Percentiles rank a stretch among this genome's conserved stretches.
These are phyloP conservation scores for Plebejus argus DNA, from an alignment of 2,888 invertebrate genomes.

Conservation along the genomic window DNA sequence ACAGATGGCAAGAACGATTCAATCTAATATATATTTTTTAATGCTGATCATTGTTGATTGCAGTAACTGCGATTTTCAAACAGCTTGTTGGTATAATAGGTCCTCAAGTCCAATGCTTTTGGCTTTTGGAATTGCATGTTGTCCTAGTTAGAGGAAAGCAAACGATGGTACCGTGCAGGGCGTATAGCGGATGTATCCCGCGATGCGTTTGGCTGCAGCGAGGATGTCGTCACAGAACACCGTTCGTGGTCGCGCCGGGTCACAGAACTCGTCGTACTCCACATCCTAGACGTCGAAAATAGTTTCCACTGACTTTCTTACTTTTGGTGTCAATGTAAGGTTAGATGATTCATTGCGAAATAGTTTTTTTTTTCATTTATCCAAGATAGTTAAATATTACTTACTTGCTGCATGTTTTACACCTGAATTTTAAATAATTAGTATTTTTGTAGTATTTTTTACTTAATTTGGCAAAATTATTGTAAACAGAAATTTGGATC, in stretches of 20 bases:
- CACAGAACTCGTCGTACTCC: constrained; percentile 66
- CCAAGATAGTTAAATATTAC: background rate
- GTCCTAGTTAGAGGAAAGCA: background rate
- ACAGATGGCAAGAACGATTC: background rate
- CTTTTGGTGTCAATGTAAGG: background rate
- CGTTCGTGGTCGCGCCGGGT: constrained; percentile 66
- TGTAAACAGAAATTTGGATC: background rate
- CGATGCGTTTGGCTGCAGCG: constrained; percentile 84
- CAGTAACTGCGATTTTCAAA: background rate
- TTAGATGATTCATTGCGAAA: background rate
- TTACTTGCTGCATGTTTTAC: constrained; percentile 3
- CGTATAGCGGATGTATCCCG: constrained; percentile 81
- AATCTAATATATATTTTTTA: background rate
- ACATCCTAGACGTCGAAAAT: constrained; percentile 46
- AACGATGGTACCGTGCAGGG: constrained; percentile 72
- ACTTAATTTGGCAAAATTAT: background rate
- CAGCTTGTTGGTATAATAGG: background rate
- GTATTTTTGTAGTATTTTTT: background rate
- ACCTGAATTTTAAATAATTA: background rate
- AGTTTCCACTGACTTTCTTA: background rate
- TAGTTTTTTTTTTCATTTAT: too few species aligned
- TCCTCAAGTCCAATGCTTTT: background rate
- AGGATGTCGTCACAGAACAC: constrained; percentile 83
- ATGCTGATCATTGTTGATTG: background rate
- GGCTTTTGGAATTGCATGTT: background rate